These are phyloP conservation scores for Xylophagus ater DNA, from an alignment of 2,888 invertebrate genomes.

Conservation along the genomic window DNA sequence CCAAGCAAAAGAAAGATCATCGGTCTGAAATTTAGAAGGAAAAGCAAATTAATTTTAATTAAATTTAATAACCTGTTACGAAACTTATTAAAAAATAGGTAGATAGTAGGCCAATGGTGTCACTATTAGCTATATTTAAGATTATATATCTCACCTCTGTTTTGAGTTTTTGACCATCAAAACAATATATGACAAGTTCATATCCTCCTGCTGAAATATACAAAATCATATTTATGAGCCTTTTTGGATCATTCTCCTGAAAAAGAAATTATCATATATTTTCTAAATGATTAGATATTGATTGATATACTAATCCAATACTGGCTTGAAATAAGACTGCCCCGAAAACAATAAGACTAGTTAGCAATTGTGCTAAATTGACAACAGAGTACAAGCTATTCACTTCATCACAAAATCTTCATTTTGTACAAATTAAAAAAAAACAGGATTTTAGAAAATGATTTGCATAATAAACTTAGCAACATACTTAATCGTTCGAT, in stretches of 20 bases:
- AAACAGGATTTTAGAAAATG: neutral
- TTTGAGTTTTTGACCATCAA: slow-evolving; percentile 5
- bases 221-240: slow-evolving; percentile 1
- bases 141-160: neutral
- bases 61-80: too few species aligned
- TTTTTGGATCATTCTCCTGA: slow-evolving; percentile 5
- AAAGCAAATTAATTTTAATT: neutral
- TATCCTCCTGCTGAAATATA: slow-evolving; percentile 1
- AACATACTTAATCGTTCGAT: neutral
- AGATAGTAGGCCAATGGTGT: too few species aligned
- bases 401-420: slow-evolving; percentile 4
- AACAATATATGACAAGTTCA: slow-evolving; percentile 2
- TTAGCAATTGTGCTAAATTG: slow-evolving; percentile 1
- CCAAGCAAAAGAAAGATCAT: neutral
- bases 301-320: slow-evolving; percentile 3
- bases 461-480: neutral
- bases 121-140: too few species aligned
- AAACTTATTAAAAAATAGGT: too few species aligned
- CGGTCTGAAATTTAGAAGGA: neutral
- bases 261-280: too few species aligned
- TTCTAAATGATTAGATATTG: neutral
- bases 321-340: slow-evolving; percentile 6
- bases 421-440: too few species aligned
- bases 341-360: neutral
- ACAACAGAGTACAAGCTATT: slow-evolving; percentile 1